phyloP scores from a whole-genome alignment of 2,888 invertebrate genomes.

The Alcis repandata region DNA sequence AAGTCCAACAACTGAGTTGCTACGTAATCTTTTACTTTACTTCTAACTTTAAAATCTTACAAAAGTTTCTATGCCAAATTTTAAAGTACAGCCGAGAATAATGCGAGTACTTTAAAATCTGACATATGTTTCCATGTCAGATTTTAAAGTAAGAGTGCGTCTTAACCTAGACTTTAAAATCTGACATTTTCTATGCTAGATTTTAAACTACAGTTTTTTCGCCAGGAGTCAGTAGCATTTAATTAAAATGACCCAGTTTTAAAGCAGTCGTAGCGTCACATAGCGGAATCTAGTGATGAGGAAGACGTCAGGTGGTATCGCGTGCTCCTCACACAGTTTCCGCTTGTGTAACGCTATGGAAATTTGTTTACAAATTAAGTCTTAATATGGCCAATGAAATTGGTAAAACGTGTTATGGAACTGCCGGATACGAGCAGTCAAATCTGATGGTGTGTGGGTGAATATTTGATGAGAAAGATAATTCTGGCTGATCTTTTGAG shows the following conservation, averaged over 20 bases:
- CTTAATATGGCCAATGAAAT: not conserved
- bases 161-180: too few relatives aligned
- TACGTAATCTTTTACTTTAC: too few relatives aligned
- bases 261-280: conserved; percentile 2
- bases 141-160: too few relatives aligned
- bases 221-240: not conserved
- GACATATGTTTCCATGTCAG: too few relatives aligned
- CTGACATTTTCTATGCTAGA: too few relatives aligned
- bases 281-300: conserved; percentile 29
- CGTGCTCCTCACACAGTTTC: conserved; percentile 14
- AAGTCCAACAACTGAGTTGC: too few relatives aligned
- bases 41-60: too few relatives aligned
- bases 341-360: conserved; percentile 18
- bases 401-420: not conserved
- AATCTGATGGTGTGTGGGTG: not conserved
- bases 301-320: conserved; percentile 21
- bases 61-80: too few relatives aligned
- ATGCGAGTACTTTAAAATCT: too few relatives aligned
- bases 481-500: not conserved
- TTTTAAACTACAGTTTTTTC: too few relatives aligned
- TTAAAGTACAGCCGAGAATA: too few relatives aligned
- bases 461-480: too few relatives aligned
- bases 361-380: conserved; percentile 3
- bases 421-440: not conserved
- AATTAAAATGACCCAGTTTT: conserved; percentile 8